phyloP scores from a whole-genome alignment of 2,888 invertebrate genomes.

The Hylaea fasciaria region DNA sequence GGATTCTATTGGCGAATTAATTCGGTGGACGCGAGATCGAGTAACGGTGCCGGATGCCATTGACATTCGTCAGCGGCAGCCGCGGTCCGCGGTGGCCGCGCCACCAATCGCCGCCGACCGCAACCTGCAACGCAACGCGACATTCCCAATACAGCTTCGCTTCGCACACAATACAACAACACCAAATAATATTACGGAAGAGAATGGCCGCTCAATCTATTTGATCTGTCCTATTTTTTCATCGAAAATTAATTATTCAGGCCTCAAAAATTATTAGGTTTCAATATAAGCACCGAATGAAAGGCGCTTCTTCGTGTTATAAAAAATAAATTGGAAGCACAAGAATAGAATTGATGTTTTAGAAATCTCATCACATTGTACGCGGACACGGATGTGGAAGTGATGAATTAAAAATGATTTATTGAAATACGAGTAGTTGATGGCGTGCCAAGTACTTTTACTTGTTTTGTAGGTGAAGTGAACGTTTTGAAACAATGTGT shows the following conservation, averaged over 20 bases:
- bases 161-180: conserved; percentile 26
- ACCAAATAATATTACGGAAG: conserved; percentile 22
- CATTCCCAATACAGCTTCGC: conserved; percentile 42
- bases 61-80: conserved; percentile 80
- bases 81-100: conserved; percentile 51
- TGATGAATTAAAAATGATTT: conserved; percentile 34
- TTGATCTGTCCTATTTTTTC: conserved; percentile 25
- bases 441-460: conserved; percentile 31
- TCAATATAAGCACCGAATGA: conserved; percentile 14
- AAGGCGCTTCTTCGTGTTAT: conserved; percentile 11
- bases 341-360: conserved; percentile 25
- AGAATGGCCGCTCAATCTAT: conserved; percentile 27
- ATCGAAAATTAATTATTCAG: conserved; percentile 19
- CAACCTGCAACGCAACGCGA: conserved; percentile 48
- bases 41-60: conserved; percentile 82
- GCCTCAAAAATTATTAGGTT: conserved; percentile 19
- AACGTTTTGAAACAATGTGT: conserved; percentile 29
- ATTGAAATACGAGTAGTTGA: conserved; percentile 26
- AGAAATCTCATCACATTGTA: conserved; percentile 32
- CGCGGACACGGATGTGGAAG: conserved; percentile 27
- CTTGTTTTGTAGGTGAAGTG: conserved; percentile 33
- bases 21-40: conserved; percentile 81
- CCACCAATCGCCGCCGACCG: conserved; percentile 48
- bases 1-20: conserved; percentile 81
- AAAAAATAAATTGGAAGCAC: conserved; percentile 28